A percentile compares a stretch with the other conserved stretches of the same genome.
phyloP scores from a whole-genome alignment of 1,140 invertebrate genomes.

The Papilio aristodemus region DNA sequence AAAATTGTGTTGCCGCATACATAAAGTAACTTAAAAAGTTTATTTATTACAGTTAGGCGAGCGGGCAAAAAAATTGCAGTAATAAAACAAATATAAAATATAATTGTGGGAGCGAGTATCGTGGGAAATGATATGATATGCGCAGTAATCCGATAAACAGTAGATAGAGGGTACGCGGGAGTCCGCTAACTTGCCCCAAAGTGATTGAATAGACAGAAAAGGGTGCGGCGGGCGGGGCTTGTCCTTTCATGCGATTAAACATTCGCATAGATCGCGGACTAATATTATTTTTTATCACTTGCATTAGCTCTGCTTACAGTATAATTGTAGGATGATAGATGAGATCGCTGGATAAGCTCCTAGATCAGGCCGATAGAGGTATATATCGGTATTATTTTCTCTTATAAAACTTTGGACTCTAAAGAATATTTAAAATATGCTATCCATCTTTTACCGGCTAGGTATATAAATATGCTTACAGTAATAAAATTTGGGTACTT shows the following conservation, averaged over 20 bases:
- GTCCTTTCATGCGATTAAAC: background rate
- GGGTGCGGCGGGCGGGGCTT: background rate
- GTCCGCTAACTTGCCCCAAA: background rate
- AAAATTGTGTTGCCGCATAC: too few relatives aligned
- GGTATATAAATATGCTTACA: too few relatives aligned
- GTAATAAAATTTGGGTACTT: too few relatives aligned
- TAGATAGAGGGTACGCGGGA: background rate
- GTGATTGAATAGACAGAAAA: slow-evolving; percentile 4
- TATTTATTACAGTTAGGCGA: background rate
- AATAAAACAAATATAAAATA: background rate
- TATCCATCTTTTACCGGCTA: too few relatives aligned
- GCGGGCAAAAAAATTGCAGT: background rate
- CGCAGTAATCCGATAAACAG: slow-evolving; percentile 5
- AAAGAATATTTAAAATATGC: too few relatives aligned
- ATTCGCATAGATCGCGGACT: background rate
- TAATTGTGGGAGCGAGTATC: background rate
- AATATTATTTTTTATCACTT: background rate
- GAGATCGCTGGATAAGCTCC: too few relatives aligned
- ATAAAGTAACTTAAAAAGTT: too few relatives aligned
- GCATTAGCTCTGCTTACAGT: background rate
- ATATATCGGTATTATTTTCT: too few relatives aligned
- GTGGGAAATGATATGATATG: slow-evolving; percentile 2
- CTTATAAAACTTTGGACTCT: too few relatives aligned
- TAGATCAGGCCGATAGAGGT: too few relatives aligned
- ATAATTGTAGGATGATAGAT: too few relatives aligned